Evolutionary conservation across 2,888 invertebrate species (phyloP), one percentile per base, ranked within the genome.

Genomic region (Stenodema calcarata): DNA sequence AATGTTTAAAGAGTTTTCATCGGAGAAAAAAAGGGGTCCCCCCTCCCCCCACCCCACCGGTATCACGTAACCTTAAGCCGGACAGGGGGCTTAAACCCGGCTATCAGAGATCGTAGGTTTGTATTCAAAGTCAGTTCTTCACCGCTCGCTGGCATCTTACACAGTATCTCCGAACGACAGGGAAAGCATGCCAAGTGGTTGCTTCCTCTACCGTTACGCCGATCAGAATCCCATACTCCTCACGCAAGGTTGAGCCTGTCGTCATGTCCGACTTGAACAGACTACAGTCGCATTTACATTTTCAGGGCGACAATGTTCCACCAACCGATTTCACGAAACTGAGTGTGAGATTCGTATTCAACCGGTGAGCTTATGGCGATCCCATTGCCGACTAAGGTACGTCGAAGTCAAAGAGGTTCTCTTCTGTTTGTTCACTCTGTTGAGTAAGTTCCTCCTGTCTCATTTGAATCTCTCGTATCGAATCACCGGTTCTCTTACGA

Each of bases 91-190:
- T 50, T 69, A 69, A 62, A 62, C 69, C 35, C n/a, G 18, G 82
- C 82, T 82, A 82, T 82, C 82, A 82, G 47, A 47, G 18, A 42
- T 82, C 82, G 62, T 62, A 85, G 85, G 85, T 85, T 85, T 85
- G 85, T 85, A 85, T 85, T 85, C 85, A 85, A 54, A 76, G 76
- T 62, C 69, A 69, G 82, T 9, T 62, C 18, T 27, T 27, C 62
- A 18, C 7, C 23, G 11, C 23, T 18, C 62, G 62, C 50, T 50
- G 62, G 27, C 27, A 27, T 27, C 62, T 7, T 62, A 62, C 62
- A n/a, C 0, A 23, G 62, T 23, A 62, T 23, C 62, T 12, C 62
- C 78, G 18, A 16, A 78, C 44, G 44, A 78, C 78, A 78, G 42
- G 42, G 42, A 1, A 7, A 78, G 78, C 78, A 78, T 78, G 23